Evolutionary conservation across 2,888 invertebrate species (phyloP).

Genomic region (Caenorhabditis panamensis): DNA sequence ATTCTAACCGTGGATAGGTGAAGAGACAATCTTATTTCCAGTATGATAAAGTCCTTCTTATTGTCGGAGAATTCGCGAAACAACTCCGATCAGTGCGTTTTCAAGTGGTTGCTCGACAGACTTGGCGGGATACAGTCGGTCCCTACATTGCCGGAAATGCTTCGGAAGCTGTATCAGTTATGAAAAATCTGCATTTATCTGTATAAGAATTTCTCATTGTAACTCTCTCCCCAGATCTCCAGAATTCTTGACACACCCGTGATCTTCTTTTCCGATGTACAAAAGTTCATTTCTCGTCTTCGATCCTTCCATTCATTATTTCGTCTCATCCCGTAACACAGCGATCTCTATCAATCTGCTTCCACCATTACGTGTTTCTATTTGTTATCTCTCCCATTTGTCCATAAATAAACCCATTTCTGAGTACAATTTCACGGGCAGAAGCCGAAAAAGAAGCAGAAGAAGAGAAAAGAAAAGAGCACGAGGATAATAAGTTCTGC

Average conservation of each 20-base stretch:
- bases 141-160: constrained; percentile 41
- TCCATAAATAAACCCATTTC: constrained; percentile 7
- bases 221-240: background rate
- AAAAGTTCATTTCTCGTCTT: constrained; percentile 10
- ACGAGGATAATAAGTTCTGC: constrained; percentile 39
- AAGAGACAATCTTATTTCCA: too few relatives aligned
- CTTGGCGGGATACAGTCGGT: constrained; percentile 19
- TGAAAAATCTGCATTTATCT: constrained; percentile 3
- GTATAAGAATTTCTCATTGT: constrained; percentile 19
- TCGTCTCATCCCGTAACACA: background rate
- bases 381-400: constrained; percentile 15
- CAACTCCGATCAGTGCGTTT: too few relatives aligned
- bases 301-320: background rate
- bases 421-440: constrained; percentile 15
- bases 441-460: constrained; percentile 3
- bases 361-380: constrained; percentile 44
- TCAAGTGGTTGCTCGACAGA: background rate
- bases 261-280: constrained; percentile 38
- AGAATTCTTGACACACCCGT: background rate
- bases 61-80: too few relatives aligned
- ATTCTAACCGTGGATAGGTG: too few relatives aligned
- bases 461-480: constrained; percentile 16
- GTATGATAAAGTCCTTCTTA: too few relatives aligned
- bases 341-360: constrained; percentile 40
- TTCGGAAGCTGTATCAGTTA: constrained; percentile 27